Evolutionary conservation across 2,113 vertebrate genomes (phyloP).

Genomic region (Aphelocoma coerulescens): DNA sequence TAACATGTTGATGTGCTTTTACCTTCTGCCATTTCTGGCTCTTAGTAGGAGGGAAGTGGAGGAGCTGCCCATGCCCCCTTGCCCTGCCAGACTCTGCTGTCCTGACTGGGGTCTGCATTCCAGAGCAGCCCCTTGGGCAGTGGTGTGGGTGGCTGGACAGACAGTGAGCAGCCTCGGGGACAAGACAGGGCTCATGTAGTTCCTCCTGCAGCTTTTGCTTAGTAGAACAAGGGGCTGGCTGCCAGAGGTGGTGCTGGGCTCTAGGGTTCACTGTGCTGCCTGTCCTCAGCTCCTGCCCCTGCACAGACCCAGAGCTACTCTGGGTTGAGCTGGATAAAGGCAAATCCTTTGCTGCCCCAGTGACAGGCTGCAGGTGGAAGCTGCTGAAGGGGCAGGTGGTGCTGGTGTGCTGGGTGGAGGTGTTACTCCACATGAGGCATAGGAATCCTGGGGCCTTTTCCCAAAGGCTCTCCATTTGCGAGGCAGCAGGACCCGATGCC

Average conservation of each 20-base stretch:
- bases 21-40: conserved; percentile 41
- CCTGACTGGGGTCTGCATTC: fast-evolving
- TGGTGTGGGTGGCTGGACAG: background rate
- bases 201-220: background rate
- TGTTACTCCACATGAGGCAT: fast-evolving
- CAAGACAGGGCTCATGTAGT: fast-evolving
- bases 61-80: background rate
- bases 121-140: background rate
- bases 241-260: background rate
- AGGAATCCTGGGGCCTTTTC: background rate
- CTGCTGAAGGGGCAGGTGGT: background rate
- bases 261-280: background rate
- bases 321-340: background rate
- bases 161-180: fast-evolving
- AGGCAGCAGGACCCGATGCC: background rate
- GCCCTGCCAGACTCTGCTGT: background rate
- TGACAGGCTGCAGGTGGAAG: background rate
- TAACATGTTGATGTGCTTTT: conserved; percentile 56
- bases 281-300: background rate
- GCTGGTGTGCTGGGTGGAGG: background rate
- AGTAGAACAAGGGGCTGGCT: background rate
- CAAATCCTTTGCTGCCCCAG: background rate
- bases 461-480: fast-evolving
- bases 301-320: background rate
- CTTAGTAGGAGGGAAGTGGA: background rate